These are phyloP conservation scores for Heterotilapia buettikoferi DNA, from an alignment of 2,113 vertebrate genomes.

Conservation along the genomic window DNA sequence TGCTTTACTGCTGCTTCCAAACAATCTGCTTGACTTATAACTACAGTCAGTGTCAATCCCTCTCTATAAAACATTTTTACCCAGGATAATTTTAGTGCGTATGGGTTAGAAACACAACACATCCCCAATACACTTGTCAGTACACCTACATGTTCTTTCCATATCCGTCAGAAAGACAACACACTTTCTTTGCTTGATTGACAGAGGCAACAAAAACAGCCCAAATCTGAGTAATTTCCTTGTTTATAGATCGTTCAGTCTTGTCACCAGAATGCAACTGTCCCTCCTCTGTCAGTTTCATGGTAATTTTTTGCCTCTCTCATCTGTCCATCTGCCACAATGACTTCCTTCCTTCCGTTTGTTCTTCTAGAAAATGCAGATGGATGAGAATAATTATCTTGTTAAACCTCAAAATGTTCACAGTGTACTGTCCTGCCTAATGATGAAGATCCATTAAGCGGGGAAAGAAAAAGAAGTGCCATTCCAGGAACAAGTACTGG, in stretches of 20 bases:
- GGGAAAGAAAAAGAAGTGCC: background rate
- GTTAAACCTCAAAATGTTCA: constrained; percentile 19
- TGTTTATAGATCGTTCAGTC: background rate
- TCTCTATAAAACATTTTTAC: background rate
- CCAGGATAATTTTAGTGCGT: background rate
- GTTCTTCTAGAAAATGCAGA: constrained; percentile 26
- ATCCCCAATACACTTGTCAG: background rate
- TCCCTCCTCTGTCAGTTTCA: background rate
- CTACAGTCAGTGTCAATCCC: background rate
- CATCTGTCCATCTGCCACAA: constrained; percentile 27
- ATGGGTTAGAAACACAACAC: background rate
- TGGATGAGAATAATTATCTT: constrained; percentile 27
- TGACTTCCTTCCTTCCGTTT: constrained; percentile 41
- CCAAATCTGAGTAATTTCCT: background rate
- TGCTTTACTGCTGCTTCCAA: background rate
- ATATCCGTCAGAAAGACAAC: background rate
- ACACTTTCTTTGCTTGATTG: background rate
- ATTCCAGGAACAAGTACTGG: background rate
- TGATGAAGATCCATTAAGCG: background rate
- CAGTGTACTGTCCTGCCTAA: background rate
- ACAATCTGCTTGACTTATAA: background rate
- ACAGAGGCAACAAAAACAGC: background rate
- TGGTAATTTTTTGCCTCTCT: background rate
- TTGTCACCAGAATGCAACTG: background rate
- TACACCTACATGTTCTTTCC: background rate